Base-by-base conservation (phyloP, 2,888 invertebrate species). In the Mesorhabditis sp. region DNA sequence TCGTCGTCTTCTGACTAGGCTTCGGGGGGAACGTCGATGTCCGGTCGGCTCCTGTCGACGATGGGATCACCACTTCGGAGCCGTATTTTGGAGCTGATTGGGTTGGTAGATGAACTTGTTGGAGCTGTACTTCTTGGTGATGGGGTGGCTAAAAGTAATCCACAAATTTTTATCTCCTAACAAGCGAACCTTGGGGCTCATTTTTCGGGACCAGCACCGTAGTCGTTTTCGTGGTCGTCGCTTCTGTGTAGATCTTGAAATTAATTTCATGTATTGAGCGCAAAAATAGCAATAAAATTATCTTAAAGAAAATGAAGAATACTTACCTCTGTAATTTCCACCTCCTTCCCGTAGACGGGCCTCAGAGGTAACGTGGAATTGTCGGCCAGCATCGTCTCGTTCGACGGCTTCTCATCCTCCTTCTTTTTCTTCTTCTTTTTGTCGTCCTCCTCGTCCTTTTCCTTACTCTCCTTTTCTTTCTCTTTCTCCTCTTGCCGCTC, bases 401-500 rank as follows among this genome's bases (percentile, higher is more conserved):
- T 50, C n/a, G 10, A 10, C 58, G 7, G 10, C n/a, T 50, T 50
- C n/a, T 50, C 58, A 2, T 50, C n/a, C 58, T 50, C n/a, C 58
- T 50, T n/a, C n/a, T 50, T 50, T n/a, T 50, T 50, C 58, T 50
- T 50, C 58, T 50, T n/a, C 2, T 50, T 50, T 2, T 50, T 50
- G 10, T 50, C 58, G n/a, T 50, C 58, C n/a, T 50, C 58, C n/a
- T 50, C 58, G n/a, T 50, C 58, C 2, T 50, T 50, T 50, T 50
- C 58, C 58, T 50, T 50, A 2, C n/a, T n/a, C n/a, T 50, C n/a
- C 58, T 50, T n/a, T 13, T 50, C 58, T 50, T 50, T 50, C n/a
- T 50, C 58, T 50, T 50, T 50, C 58, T 50, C 58, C 7, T 50
- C 58, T 50, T 50, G 58, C n/a, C 58, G 58, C n/a, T 50, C 58